These are phyloP conservation scores for Nansenia antarctica DNA, from an alignment of 2,113 vertebrate species.

Conservation along the genomic window DNA sequence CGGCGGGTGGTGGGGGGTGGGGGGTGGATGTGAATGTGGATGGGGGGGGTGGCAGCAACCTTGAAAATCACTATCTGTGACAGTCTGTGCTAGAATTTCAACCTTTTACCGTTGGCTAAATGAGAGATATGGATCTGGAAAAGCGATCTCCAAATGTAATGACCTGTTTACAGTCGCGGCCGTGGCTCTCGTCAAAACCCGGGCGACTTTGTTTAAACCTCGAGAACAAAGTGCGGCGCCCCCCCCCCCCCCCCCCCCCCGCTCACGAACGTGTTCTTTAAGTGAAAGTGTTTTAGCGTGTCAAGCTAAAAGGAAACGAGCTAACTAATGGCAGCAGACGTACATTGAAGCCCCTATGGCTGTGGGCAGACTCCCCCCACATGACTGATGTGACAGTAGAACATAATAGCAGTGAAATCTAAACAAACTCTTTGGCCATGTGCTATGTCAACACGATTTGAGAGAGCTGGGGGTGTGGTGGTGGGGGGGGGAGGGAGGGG, in stretches of 20 bases:
- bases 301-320: no score
- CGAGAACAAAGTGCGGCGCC: no score
- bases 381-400: neutral
- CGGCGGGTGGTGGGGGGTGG: no score
- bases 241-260: no score
- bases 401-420: neutral
- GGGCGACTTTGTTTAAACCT: neutral
- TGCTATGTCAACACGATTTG: conserved; percentile 37
- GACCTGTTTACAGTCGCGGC: conserved; percentile 20
- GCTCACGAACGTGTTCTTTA: no score
- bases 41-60: no score
- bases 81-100: conserved; percentile 51
- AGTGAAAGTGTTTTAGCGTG: no score
- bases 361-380: neutral
- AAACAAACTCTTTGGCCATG: conserved; percentile 35
- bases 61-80: conserved; percentile 60
- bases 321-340: conserved; percentile 8
- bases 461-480: no score
- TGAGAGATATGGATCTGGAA: conserved; percentile 20
- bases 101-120: conserved; percentile 5
- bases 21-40: no score
- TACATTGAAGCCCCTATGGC: neutral
- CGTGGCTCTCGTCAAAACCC: conserved; percentile 11
- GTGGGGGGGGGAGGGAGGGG: conserved; percentile 35
- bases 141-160: conserved; percentile 13